Conservation (phyloP, 1,140 invertebrate genomes). For the Sarcophaga bullata region DNA sequence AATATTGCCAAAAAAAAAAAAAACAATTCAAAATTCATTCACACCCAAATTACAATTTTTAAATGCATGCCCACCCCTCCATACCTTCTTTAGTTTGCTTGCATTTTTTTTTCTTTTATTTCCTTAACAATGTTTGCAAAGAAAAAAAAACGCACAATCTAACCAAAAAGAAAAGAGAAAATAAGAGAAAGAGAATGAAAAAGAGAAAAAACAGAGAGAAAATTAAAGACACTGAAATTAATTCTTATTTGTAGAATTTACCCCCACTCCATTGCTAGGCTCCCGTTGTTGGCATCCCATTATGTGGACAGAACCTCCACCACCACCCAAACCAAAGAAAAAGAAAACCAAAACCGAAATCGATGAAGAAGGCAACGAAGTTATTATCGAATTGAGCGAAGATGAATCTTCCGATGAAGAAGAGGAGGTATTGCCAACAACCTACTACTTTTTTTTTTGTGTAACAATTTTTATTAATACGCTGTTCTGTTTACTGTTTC, state of each 20-base stretch:
- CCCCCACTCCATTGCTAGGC: slow-evolving; percentile 65
- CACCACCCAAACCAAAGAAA: slow-evolving; percentile 65
- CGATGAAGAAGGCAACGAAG: slow-evolving; percentile 64
- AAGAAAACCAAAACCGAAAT: slow-evolving; percentile 64
- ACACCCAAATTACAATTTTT: not conserved
- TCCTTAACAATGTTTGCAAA: not conserved
- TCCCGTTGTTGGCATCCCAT: slow-evolving; percentile 65
- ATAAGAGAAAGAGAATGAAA: no score
- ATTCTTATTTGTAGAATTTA: slow-evolving; percentile 60
- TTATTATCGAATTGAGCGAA: slow-evolving; percentile 64
- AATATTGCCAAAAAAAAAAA: no score
- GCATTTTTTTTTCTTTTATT: slow-evolving; percentile 32
- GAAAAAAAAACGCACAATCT: not conserved
- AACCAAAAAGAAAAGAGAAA: not conserved
- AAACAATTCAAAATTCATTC: not conserved
- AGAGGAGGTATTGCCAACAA: slow-evolving; percentile 51
- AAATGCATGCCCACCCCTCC: slow-evolving; percentile 33
- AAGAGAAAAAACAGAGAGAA: no score
- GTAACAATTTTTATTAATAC: not conserved
- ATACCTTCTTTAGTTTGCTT: not conserved
- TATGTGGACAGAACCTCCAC: slow-evolving; percentile 64
- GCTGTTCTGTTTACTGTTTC: slow-evolving; percentile 1
- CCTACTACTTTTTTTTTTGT: slow-evolving; percentile 4
- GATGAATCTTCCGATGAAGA: slow-evolving; percentile 65
- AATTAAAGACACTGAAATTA: slow-evolving; percentile 27